phyloP scores from a whole-genome alignment of 2,797 vertebrate genomes.

The Sylvia borin region DNA sequence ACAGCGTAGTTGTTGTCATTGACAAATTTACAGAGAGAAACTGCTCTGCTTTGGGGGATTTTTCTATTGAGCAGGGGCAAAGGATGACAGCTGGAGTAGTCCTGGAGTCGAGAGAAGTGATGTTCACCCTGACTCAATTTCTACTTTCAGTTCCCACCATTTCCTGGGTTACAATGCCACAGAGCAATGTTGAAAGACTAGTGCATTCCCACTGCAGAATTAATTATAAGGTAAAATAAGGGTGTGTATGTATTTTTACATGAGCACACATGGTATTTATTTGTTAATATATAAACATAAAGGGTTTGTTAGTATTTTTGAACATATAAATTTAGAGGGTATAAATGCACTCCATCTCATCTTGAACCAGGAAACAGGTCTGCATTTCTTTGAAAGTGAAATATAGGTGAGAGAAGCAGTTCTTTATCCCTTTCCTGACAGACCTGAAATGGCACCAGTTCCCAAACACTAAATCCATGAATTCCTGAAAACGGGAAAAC shows the following conservation, averaged over 20 bases:
- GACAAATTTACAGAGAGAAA: neutral
- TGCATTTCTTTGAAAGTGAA: neutral
- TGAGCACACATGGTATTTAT: accelerated
- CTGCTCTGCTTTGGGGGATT: neutral
- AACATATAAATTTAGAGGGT: neutral
- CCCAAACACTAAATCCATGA: neutral
- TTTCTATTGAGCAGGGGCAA: neutral
- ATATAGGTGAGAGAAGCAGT: neutral
- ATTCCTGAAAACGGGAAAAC: neutral
- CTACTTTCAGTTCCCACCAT: neutral
- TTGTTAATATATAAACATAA: neutral
- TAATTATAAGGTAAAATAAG: neutral
- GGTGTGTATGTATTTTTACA: neutral
- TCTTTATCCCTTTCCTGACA: neutral
- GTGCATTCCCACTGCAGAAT: neutral
- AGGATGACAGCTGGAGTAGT: neutral
- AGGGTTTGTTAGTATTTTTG: neutral
- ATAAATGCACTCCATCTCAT: neutral
- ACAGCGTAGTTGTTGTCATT: neutral
- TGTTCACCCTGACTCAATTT: neutral
- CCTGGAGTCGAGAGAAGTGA: neutral
- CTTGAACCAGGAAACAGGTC: neutral
- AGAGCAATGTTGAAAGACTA: neutral
- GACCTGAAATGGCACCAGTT: neutral
- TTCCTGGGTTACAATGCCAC: neutral